phyloP scores from a whole-genome alignment of 2,888 invertebrate genomes.

The Drosophila longiperda region DNA sequence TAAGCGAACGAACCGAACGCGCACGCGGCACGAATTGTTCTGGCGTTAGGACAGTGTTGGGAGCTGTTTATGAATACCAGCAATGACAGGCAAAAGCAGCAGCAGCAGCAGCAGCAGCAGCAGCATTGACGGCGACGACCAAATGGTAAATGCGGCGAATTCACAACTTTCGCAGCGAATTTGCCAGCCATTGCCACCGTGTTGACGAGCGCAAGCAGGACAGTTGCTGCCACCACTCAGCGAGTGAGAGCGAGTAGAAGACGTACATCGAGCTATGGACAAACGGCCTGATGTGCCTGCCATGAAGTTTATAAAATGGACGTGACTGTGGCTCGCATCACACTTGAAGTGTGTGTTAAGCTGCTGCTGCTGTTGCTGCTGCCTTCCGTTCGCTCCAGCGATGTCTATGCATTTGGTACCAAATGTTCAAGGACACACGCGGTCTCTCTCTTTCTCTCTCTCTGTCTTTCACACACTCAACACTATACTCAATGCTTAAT shows the following conservation, averaged over 20 bases:
- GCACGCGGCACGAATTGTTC: conserved; percentile 76
- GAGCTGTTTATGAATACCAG: conserved; percentile 60
- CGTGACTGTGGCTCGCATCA: conserved; percentile 72
- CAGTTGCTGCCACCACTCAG: conserved; percentile 1
- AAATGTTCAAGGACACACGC: conserved; percentile 80
- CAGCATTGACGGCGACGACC: conserved; percentile 12
- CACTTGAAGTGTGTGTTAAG: conserved; percentile 72
- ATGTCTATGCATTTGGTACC: conserved; percentile 70
- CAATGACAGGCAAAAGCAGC: conserved; percentile 7
- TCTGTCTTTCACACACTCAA: conserved; percentile 3
- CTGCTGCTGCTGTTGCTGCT: conserved; percentile 14
- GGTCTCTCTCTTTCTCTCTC: conserved; percentile 16
- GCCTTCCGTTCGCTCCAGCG: conserved; percentile 14
- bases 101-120: background rate
- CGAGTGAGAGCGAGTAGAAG: conserved; percentile 9
- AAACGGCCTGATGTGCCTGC: conserved; percentile 54
- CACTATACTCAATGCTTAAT: conserved; percentile 48
- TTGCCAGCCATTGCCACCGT: conserved; percentile 14
- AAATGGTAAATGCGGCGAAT: conserved; percentile 50
- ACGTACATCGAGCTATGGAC: conserved; percentile 23
- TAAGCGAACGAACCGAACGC: conserved; percentile 75
- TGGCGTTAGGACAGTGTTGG: conserved; percentile 50
- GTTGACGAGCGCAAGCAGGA: conserved; percentile 30
- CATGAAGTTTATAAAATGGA: conserved; percentile 75
- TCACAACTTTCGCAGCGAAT: conserved; percentile 67